phyloP scores from a whole-genome alignment of 2,888 invertebrate species.

The Tromatobia lineatoria region DNA sequence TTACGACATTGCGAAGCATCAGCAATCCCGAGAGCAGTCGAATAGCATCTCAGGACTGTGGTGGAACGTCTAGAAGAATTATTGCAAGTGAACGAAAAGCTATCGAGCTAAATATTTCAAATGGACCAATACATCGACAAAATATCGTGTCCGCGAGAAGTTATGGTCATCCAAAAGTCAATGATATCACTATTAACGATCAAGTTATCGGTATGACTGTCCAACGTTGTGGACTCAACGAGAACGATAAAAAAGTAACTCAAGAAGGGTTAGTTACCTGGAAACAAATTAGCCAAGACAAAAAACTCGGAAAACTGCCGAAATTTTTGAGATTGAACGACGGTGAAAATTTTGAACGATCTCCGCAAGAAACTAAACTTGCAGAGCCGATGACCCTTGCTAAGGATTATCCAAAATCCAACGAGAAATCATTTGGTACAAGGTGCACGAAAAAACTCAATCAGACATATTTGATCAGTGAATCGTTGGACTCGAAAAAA shows the following conservation, averaged over 20 bases:
- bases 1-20: constrained; percentile 36
- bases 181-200: constrained; percentile 82
- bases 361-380: neutral
- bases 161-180: constrained; percentile 80
- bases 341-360: neutral
- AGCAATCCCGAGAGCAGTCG: constrained; percentile 19
- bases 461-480: constrained; percentile 71
- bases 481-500: constrained; percentile 57
- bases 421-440: constrained; percentile 39
- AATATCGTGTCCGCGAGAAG: constrained; percentile 71
- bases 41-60: neutral
- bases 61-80: neutral
- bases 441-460: constrained; percentile 66
- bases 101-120: constrained; percentile 57
- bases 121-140: constrained; percentile 41
- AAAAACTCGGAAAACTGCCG: neutral
- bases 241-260: constrained; percentile 43
- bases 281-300: constrained; percentile 73
- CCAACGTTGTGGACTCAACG: constrained; percentile 73
- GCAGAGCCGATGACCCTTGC: neutral
- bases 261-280: constrained; percentile 72
- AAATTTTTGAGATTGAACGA: constrained; percentile 39
- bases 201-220: constrained; percentile 81
- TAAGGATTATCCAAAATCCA: constrained; percentile 9
- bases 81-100: constrained; percentile 2